phyloP scores from a whole-genome alignment of 2,113 vertebrate genomes.

The Nanorana parkeri region DNA sequence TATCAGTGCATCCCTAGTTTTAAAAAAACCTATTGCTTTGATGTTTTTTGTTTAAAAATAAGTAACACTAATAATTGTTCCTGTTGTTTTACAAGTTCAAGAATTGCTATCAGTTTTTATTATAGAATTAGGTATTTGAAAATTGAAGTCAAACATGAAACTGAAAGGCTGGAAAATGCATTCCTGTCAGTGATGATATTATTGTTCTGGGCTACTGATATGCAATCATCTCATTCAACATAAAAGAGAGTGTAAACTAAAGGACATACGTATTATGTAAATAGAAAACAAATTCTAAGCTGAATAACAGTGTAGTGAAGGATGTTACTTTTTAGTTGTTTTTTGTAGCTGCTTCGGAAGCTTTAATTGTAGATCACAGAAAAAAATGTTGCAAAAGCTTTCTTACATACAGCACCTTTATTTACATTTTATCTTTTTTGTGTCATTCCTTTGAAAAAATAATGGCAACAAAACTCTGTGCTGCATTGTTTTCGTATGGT shows the following conservation, averaged over 20 bases:
- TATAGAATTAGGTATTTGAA: background rate
- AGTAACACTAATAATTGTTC: background rate
- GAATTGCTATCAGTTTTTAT: background rate
- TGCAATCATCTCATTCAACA: conserved; percentile 29
- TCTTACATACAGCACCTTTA: background rate
- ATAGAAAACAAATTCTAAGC: background rate
- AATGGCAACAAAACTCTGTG: background rate
- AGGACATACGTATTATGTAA: conserved; percentile 27
- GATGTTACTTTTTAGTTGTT: background rate
- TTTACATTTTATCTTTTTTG: background rate
- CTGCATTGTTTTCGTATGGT: no score
- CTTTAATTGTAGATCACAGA: conserved; percentile 6
- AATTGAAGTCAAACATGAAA: background rate
- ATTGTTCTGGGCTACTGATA: conserved; percentile 5
- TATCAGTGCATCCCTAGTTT: no score
- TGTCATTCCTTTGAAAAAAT: conserved; percentile 33
- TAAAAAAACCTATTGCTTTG: no score
- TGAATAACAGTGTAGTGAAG: conserved; percentile 1
- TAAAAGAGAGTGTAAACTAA: conserved; percentile 13
- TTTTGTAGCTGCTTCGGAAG: background rate
- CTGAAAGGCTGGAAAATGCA: background rate
- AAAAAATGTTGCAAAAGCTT: background rate
- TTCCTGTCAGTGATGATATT: background rate
- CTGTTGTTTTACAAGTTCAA: background rate
- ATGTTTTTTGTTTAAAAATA: no score